A percentile compares a stretch with the other conserved stretches of the same genome.
Evolutionary conservation across 2,797 vertebrate species (phyloP).

Genomic region (Champsocephalus esox): DNA sequence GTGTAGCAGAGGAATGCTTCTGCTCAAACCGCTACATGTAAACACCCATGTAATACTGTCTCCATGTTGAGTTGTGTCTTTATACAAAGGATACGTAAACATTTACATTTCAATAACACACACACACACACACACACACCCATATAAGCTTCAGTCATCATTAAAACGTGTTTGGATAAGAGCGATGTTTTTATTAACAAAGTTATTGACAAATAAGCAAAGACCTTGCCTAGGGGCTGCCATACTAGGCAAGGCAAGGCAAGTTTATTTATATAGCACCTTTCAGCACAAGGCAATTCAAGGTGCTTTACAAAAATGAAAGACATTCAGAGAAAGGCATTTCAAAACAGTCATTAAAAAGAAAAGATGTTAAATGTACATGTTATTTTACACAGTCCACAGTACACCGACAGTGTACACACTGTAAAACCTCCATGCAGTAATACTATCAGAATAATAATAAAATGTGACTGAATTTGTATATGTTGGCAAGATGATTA

Average conservation of each 20-base stretch:
- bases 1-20: slow-evolving; percentile 1
- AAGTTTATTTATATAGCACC: too few species aligned
- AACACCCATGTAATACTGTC: background rate
- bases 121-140: background rate
- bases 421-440: background rate
- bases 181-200: too few species aligned
- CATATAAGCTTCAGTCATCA: too few species aligned
- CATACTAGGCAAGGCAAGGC: too few species aligned
- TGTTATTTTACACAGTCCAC: background rate
- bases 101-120: background rate
- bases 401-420: slow-evolving; percentile 2
- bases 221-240: too few species aligned
- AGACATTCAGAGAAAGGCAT: too few species aligned
- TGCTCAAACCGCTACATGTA: background rate
- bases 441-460: background rate
- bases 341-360: too few species aligned
- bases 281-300: too few species aligned
- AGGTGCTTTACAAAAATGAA: too few species aligned
- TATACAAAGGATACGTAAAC: background rate
- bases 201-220: too few species aligned
- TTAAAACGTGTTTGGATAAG: background rate
- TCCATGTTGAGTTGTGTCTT: background rate
- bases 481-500: too few species aligned
- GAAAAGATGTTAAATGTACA: too few species aligned
- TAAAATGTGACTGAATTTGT: background rate